These are phyloP conservation scores for Myotis daubentonii DNA, from an alignment of 2,797 vertebrate species.

Conservation along the genomic window DNA sequence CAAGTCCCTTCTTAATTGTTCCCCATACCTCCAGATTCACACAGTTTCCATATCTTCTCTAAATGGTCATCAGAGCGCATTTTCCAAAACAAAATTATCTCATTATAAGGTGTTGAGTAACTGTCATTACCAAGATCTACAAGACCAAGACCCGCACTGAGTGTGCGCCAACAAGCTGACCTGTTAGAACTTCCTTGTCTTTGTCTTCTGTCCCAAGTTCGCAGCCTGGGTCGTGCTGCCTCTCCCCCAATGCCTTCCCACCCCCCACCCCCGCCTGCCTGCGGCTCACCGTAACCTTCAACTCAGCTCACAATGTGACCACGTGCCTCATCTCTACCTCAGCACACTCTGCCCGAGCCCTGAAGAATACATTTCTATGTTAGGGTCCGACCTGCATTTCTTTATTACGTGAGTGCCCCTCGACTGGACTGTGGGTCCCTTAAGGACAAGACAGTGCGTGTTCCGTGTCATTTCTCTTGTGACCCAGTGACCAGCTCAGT, in stretches of 20 bases:
- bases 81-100: background rate
- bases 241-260: background rate
- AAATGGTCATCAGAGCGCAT: background rate
- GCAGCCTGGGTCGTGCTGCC: background rate
- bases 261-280: background rate
- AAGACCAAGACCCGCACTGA: background rate
- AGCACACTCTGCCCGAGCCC: background rate
- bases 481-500: background rate
- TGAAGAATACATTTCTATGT: background rate
- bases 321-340: background rate
- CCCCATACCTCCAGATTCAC: background rate
- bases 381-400: background rate
- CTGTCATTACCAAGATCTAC: background rate
- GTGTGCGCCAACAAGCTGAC: background rate
- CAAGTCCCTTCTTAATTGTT: background rate
- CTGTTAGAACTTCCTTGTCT: background rate
- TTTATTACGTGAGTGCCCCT: background rate
- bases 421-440: background rate
- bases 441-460: background rate
- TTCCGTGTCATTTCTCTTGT: background rate
- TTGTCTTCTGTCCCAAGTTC: background rate
- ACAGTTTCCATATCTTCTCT: background rate
- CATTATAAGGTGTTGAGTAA: background rate
- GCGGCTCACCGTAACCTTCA: background rate
- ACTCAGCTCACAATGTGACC: background rate